Percentiles rank a stretch among this genome's conserved stretches.
Evolutionary conservation across 2,113 vertebrate genomes (phyloP).

Genomic region (Xiphorhynchus elegans): DNA sequence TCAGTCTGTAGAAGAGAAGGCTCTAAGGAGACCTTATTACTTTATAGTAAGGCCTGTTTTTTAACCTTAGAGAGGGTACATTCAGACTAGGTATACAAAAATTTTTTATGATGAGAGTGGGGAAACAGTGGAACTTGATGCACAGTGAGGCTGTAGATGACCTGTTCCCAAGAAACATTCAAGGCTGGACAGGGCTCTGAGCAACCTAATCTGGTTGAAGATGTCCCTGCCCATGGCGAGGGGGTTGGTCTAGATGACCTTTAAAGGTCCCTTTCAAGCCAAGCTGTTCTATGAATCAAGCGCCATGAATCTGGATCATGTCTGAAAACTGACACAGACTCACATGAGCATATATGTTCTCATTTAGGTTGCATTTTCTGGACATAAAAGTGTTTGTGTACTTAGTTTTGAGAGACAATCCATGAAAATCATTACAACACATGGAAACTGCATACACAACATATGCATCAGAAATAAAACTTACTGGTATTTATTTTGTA

Average conservation of each 20-base stretch:
- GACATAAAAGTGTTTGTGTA: not conserved
- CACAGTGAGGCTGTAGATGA: not conserved
- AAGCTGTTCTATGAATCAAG: not conserved
- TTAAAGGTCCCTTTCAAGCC: not conserved
- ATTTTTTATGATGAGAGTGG: not conserved
- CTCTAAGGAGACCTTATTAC: not conserved
- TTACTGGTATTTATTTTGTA: not conserved
- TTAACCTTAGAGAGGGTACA: not conserved
- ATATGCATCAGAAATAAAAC: not conserved
- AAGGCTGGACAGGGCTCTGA: not conserved
- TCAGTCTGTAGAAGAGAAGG: not conserved
- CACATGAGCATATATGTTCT: not conserved
- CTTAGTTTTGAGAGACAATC: not conserved
- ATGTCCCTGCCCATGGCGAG: not conserved
- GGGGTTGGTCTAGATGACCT: not conserved
- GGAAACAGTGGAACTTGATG: not conserved
- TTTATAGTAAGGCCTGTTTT: not conserved
- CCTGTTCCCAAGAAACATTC: not conserved
- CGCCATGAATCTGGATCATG: not conserved
- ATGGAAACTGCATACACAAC: not conserved
- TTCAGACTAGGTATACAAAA: not conserved
- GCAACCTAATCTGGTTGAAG: not conserved
- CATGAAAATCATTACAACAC: not conserved
- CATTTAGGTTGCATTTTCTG: not conserved
- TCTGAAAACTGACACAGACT: not conserved